A percentile compares a stretch with the other conserved stretches of the same genome.
Evolutionary conservation across 2,888 invertebrate genomes (phyloP).

Genomic region (Athalia circularis): DNA sequence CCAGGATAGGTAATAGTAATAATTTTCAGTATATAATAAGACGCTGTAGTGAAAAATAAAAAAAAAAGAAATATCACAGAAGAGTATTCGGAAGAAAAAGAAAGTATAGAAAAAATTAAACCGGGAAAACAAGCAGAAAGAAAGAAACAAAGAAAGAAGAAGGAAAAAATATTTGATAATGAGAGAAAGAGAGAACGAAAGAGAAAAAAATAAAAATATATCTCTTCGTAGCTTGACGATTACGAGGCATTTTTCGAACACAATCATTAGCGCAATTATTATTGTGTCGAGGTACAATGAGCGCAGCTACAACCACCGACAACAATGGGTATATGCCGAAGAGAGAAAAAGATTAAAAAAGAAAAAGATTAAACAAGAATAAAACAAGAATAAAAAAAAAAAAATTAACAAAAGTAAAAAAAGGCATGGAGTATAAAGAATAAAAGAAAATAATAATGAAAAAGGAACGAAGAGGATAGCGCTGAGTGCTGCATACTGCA

Average conservation of each 20-base stretch:
- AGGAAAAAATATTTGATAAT: no score
- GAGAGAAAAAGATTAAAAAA: constrained; percentile 50
- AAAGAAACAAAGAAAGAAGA: background rate
- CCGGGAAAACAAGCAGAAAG: background rate
- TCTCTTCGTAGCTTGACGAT: constrained; percentile 53
- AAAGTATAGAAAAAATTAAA: no score
- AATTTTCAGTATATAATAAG: no score
- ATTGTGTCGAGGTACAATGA: constrained; percentile 68
- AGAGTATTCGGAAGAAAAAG: no score
- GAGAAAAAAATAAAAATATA: background rate
- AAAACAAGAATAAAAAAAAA: no score
- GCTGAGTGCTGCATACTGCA: constrained; percentile 32
- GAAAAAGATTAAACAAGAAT: constrained; percentile 18
- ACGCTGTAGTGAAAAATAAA: no score
- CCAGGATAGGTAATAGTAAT: no score
- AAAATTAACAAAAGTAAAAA: constrained; percentile 57
- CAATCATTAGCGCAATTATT: constrained; percentile 73
- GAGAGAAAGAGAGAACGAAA: background rate
- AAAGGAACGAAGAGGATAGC: constrained; percentile 51
- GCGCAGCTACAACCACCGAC: constrained; percentile 60
- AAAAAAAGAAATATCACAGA: no score
- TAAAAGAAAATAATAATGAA: constrained; percentile 60
- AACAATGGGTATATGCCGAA: constrained; percentile 59
- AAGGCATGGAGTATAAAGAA: constrained; percentile 54
- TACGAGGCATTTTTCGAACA: constrained; percentile 67